phyloP scores from a whole-genome alignment of 2,113 vertebrate species.

The Tachuris rubrigastra region DNA sequence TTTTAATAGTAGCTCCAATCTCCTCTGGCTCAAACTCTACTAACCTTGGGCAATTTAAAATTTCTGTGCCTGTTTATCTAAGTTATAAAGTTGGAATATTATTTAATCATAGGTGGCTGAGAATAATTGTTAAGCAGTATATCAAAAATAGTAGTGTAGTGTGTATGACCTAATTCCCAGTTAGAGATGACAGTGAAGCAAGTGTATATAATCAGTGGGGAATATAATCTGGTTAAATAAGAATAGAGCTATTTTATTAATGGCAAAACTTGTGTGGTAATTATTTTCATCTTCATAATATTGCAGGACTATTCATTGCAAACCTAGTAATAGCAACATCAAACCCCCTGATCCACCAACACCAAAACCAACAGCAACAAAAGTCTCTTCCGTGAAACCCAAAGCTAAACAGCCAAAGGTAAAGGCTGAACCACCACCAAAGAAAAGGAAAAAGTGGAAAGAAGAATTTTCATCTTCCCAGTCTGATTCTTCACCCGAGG shows the following conservation, averaged over 20 bases:
- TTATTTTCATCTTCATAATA: neutral
- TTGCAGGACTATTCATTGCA: constrained; percentile 74
- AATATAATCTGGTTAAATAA: neutral
- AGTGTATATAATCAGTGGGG: neutral
- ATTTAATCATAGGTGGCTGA: neutral
- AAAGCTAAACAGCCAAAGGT: constrained; percentile 88
- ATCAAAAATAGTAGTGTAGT: neutral
- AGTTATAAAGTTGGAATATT: neutral
- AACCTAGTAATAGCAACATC: constrained; percentile 66
- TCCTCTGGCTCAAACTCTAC: neutral
- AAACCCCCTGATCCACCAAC: constrained; percentile 73
- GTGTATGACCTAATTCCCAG: neutral
- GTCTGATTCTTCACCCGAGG: constrained; percentile 87
- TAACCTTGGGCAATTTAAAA: neutral
- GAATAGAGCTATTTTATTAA: neutral
- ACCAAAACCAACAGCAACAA: constrained; percentile 79
- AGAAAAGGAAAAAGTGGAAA: constrained; percentile 98
- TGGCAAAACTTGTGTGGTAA: neutral
- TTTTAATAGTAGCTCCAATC: neutral
- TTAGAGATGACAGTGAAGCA: neutral
- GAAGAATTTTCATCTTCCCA: constrained; percentile 87
- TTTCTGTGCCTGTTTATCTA: neutral
- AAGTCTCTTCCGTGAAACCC: constrained; percentile 79
- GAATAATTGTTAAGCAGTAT: neutral
- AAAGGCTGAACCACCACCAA: constrained; percentile 94